Evolutionary conservation across 2,888 invertebrate species (phyloP), one percentile per base, ranked within the genome.

Genomic region (Chorisops tibialis): DNA sequence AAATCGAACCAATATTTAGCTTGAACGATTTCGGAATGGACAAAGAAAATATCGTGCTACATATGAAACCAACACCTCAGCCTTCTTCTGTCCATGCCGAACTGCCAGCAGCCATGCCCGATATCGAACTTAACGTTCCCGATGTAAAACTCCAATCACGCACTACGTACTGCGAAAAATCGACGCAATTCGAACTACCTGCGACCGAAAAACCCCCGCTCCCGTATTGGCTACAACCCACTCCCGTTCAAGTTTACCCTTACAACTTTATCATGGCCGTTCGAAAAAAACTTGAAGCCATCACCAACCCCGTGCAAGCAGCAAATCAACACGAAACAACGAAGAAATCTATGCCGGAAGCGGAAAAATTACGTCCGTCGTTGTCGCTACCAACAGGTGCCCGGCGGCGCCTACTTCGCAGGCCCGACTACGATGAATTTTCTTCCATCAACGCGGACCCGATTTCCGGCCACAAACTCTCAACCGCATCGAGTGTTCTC

Each of bases 201-300:
- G 16, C 3, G 7, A 22, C 37, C 38, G 52, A 63, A 49, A 65
- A 68, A 51, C 38, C 66, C 2, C 66, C 70, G n/a, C 48, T 73
- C 11, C 75, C 78, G 0, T 70, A 69, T 59, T 80, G 77, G 78
- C 67, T 80, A n/a, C 73, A 74, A 64, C 73, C 75, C 4, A 72
- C 74, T 2, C 65, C 77, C 11, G 72, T 79, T 4, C 74, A 79
- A 67, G 77, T 81, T 5, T 81, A 82, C 76, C 84, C 85, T 14
- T 83, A 83, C 67, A 84, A 84, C 69, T 84, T 85, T 69, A 82
- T 85, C 45, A 82, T 79, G 70, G 84, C 82, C 48, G 82, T 83
- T 7, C 82, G 83, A 67, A 77, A 80, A 64, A 86, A 87, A 69
- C 71, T 85, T 7, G 74, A 75, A 65, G 70, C 73, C 4, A 69